Evolutionary conservation across 2,888 invertebrate genomes (phyloP).

Genomic region (Tinea pellionella): DNA sequence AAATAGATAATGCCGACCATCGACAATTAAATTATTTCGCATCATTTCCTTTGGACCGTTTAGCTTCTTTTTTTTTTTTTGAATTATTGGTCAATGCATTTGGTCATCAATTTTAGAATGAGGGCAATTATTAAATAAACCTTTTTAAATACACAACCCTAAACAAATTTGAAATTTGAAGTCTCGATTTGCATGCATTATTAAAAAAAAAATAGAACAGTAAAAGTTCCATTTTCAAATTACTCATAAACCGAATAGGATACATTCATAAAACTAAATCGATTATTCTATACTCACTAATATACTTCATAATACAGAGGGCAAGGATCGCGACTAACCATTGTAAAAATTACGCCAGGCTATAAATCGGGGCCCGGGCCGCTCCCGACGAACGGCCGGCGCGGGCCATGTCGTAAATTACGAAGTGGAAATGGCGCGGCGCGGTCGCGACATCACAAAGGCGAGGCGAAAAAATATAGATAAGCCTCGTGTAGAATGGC

Average conservation of each 20-base stretch:
- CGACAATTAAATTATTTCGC: neutral
- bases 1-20: neutral
- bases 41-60: neutral
- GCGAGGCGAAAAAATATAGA: constrained; percentile 50
- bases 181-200: too few species aligned
- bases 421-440: constrained; percentile 15
- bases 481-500: constrained; percentile 26
- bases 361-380: constrained; percentile 30
- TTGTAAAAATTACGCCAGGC: constrained; percentile 54
- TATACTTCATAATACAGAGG: constrained; percentile 11
- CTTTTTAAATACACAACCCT: too few species aligned
- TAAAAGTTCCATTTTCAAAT: too few species aligned
- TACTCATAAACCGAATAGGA: too few species aligned
- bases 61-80: too few species aligned
- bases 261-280: neutral
- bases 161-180: too few species aligned
- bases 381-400: constrained; percentile 33
- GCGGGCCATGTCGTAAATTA: constrained; percentile 23
- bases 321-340: constrained; percentile 25
- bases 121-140: too few species aligned
- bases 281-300: constrained; percentile 17
- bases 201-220: too few species aligned
- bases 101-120: too few species aligned
- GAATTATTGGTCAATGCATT: too few species aligned
- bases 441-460: constrained; percentile 47